phyloP scores from a whole-genome alignment of 2,888 invertebrate genomes.

The Temnothorax unifasciatus region DNA sequence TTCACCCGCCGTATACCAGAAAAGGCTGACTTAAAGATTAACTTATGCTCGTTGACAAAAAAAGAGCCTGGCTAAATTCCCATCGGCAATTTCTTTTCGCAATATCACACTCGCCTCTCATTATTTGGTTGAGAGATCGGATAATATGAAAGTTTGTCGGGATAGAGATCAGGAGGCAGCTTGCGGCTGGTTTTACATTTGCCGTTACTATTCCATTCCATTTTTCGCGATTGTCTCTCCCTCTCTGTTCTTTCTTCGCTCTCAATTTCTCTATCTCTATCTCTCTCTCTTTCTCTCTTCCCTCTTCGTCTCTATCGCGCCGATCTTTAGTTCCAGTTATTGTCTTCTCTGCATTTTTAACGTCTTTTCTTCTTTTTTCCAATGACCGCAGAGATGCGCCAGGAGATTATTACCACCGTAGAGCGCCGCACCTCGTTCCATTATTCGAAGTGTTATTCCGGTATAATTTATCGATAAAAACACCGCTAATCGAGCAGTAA shows the following conservation, averaged over 20 bases:
- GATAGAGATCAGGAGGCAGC: conserved; percentile 23
- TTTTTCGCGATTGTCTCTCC: conserved; percentile 9
- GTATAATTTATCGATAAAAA: conserved; percentile 54
- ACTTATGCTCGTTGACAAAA: conserved; percentile 42
- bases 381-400: conserved; percentile 8
- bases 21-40: conserved; percentile 22
- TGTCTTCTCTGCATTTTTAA: conserved; percentile 51
- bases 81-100: conserved; percentile 2
- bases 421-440: conserved; percentile 20
- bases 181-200: conserved; percentile 37
- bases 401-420: conserved; percentile 45
- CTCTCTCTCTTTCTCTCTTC: not conserved
- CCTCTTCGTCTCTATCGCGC: not conserved
- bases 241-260: not conserved
- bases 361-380: conserved; percentile 36
- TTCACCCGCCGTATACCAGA: not conserved
- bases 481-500: conserved; percentile 47
- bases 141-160: conserved; percentile 58
- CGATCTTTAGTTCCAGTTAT: conserved; percentile 46
- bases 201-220: conserved; percentile 28
- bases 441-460: conserved; percentile 42
- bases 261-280: conserved; percentile 1
- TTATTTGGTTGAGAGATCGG: conserved; percentile 56
- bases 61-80: conserved; percentile 22
- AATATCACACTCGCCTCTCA: conserved; percentile 50